Evolutionary conservation across 2,888 invertebrate genomes (phyloP), one percentile per base, ranked within the genome.

Genomic region (Drosophila antonietae): DNA sequence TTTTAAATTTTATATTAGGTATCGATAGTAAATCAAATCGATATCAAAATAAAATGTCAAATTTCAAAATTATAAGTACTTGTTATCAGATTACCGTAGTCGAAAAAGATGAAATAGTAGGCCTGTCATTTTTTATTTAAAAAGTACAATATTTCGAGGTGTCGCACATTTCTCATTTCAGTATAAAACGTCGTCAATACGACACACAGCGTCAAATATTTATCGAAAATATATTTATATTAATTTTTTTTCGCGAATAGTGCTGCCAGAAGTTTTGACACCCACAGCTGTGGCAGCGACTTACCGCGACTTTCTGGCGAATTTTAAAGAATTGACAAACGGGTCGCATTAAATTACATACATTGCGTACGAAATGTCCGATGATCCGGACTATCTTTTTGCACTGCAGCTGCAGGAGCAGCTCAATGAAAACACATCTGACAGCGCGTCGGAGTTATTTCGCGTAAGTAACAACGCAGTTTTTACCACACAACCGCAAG

Each of bases 371-470:
- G 53, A 37, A 47, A 91, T 91, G 91, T 80, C 92, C 2, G 68
- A 87, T 0, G 83, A 92, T 51, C 64, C 78, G 2, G 92, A 91
- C 56, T 91, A 83, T 61, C 59, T 87, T 35, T 78, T 79, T 35
- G 91, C 91, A 2, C 53, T 89, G 1, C 78, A 84, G 59, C 69
- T 91, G 68, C 91, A 91, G 57, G 60, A 74, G n/a, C 75, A 84
- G 18, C 70, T 89, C 37, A 76, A 91, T 62, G 75, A 66, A 3
- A 81, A 75, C 3, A 14, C 12, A 3, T 4, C 23, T 3, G 10
- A 39, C 3, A 28, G 5, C 49, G 9, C 35, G 8, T 8, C 23
- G 0, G 3, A 20, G 3, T 1, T 20, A 39, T 12, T 20, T 5
- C n/a, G 10, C 2, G 79, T 80, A 67, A 66, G 71, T 68, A 8